Evolutionary conservation across 1,140 invertebrate species (phyloP).

Genomic region (Conopomorpha cramerella): DNA sequence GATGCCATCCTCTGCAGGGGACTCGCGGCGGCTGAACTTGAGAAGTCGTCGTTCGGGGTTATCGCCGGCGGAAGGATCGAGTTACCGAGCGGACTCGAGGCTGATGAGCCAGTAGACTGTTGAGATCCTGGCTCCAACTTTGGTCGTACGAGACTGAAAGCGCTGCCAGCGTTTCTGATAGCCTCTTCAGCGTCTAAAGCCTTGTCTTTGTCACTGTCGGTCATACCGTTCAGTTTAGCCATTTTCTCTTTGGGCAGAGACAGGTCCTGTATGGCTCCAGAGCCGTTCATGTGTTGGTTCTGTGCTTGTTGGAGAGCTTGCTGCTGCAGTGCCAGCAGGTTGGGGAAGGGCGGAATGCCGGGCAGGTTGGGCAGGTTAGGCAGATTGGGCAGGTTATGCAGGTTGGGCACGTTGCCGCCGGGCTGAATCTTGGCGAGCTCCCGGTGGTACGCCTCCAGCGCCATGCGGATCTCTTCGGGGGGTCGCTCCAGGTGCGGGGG

Average conservation of each 20-base stretch:
- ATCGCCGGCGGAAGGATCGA: slow-evolving; percentile 80
- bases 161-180: slow-evolving; percentile 79
- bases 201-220: slow-evolving; percentile 67
- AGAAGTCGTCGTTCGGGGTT: slow-evolving; percentile 77
- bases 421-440: slow-evolving; percentile 86
- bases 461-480: slow-evolving; percentile 81
- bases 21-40: slow-evolving; percentile 78
- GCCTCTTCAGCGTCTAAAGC: slow-evolving; percentile 67
- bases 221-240: slow-evolving; percentile 72
- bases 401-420: slow-evolving; percentile 59
- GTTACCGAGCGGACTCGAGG: slow-evolving; percentile 79
- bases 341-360: slow-evolving; percentile 65
- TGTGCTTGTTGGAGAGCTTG: slow-evolving; percentile 70
- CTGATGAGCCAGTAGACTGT: slow-evolving; percentile 67
- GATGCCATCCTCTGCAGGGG: slow-evolving; percentile 96
- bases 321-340: slow-evolving; percentile 74
- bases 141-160: slow-evolving; percentile 82
- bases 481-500: slow-evolving; percentile 72
- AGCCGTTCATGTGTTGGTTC: slow-evolving; percentile 63
- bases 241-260: slow-evolving; percentile 80
- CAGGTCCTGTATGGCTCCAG: slow-evolving; percentile 79
- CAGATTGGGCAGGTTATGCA: slow-evolving; percentile 63
- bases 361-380: slow-evolving; percentile 64
- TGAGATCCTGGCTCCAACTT: slow-evolving; percentile 76
- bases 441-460: slow-evolving; percentile 88